Evolutionary conservation across 2,888 invertebrate species (phyloP).

Genomic region (Clistopyga incitator): DNA sequence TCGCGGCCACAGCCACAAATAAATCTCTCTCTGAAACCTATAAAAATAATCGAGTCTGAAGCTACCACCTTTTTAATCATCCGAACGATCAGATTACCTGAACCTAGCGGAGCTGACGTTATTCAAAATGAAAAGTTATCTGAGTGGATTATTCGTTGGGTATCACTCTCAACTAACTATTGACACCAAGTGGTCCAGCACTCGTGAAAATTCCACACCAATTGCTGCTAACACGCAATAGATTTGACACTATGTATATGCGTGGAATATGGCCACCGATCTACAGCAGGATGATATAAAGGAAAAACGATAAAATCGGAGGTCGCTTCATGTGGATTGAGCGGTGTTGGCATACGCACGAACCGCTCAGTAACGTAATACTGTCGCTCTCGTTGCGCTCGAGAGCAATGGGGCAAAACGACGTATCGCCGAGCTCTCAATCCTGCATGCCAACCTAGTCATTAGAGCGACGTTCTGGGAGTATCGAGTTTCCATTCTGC

Average conservation of each 20-base stretch:
- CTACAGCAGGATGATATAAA: constrained; percentile 23
- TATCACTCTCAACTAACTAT: too few relatives aligned
- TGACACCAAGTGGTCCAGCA: too few relatives aligned
- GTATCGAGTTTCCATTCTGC: constrained; percentile 64
- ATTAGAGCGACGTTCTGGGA: constrained; percentile 62
- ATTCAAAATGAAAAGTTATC: too few relatives aligned
- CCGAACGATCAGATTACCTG: too few relatives aligned
- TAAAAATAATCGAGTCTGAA: too few relatives aligned
- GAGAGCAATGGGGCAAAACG: constrained; percentile 39
- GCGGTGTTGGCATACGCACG: constrained; percentile 38
- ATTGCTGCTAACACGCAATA: too few relatives aligned
- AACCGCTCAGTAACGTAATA: constrained; percentile 59
- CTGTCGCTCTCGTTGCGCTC: constrained; percentile 32
- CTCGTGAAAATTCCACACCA: too few relatives aligned
- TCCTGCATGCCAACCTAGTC: constrained; percentile 59
- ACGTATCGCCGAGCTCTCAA: constrained; percentile 27
- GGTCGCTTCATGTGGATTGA: constrained; percentile 11
- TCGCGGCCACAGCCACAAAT: too few relatives aligned
- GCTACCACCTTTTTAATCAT: too few relatives aligned
- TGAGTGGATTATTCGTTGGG: too few relatives aligned
- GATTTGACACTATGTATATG: neutral
- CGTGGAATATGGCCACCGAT: neutral
- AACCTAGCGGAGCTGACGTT: too few relatives aligned
- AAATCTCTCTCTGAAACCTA: too few relatives aligned
- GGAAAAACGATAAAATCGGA: constrained; percentile 7